Percentiles rank a stretch among this genome's conserved stretches.
These are phyloP conservation scores for Sparus aurata DNA, from an alignment of 2,797 vertebrate genomes.

Conservation along the genomic window DNA sequence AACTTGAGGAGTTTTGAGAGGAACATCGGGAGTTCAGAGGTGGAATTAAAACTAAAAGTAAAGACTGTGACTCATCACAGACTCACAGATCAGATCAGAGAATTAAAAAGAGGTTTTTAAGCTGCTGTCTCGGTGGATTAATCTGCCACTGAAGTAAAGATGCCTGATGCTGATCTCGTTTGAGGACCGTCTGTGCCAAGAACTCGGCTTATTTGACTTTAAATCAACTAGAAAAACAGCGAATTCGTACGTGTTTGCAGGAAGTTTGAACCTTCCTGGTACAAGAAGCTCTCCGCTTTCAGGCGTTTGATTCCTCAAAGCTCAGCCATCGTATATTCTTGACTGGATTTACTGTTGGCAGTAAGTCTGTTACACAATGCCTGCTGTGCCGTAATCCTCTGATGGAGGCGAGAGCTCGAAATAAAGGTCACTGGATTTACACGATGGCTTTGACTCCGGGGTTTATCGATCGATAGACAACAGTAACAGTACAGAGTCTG, in stretches of 20 bases:
- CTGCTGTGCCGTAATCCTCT: conserved; percentile 24
- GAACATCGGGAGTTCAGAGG: conserved; percentile 3
- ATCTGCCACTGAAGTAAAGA: neutral
- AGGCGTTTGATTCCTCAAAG: neutral
- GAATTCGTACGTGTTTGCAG: neutral
- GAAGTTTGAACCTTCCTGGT: neutral
- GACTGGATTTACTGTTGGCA: conserved; percentile 23
- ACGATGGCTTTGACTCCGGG: neutral
- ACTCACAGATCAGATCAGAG: conserved; percentile 13
- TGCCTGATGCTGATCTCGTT: neutral
- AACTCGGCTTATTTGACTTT: neutral
- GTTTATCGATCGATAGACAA: neutral
- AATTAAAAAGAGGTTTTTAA: conserved; percentile 22
- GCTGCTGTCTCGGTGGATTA: conserved; percentile 4
- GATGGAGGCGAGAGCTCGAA: neutral
- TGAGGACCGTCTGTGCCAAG: neutral
- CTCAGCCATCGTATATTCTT: neutral
- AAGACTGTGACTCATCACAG: neutral
- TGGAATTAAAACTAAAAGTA: neutral
- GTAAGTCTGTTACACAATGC: conserved; percentile 52
- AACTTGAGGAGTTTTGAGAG: neutral
- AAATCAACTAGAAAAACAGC: neutral
- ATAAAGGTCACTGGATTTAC: neutral
- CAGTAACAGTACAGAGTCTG: neutral
- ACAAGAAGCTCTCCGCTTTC: neutral